Percentiles rank a stretch among this genome's conserved stretches.
Evolutionary conservation across 2,113 vertebrate species (phyloP).

Genomic region (Rhinogobius similis): DNA sequence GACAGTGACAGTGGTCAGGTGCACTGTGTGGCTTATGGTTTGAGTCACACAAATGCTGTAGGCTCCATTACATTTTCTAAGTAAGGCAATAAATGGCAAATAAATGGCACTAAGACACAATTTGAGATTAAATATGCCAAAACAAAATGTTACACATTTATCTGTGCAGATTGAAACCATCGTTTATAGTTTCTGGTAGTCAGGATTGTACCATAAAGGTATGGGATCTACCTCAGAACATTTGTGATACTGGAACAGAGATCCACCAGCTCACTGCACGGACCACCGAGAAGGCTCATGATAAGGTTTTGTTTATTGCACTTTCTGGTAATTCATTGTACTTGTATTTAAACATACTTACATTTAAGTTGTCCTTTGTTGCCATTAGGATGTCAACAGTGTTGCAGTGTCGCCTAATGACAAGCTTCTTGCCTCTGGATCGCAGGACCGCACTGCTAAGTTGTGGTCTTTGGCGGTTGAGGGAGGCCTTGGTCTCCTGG

Average conservation of each 20-base stretch:
- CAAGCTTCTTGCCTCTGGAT: conserved; percentile 91
- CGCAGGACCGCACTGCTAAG: conserved; percentile 92
- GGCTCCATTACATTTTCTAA: conserved; percentile 90
- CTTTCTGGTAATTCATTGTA: not conserved
- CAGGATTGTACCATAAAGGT: conserved; percentile 95
- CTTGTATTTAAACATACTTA: not conserved
- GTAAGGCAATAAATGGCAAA: conserved; percentile 65
- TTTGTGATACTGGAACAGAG: conserved; percentile 41
- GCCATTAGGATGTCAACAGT: conserved; percentile 89
- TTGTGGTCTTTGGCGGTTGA: conserved; percentile 83
- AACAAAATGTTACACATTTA: not conserved
- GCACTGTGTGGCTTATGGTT: conserved; percentile 84
- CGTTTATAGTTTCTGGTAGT: conserved; percentile 90
- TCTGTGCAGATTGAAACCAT: conserved; percentile 83
- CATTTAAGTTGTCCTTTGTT: not conserved
- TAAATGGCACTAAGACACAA: not conserved
- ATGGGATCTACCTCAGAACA: conserved; percentile 83
- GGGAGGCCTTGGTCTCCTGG: conserved; percentile 78
- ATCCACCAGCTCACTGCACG: conserved; percentile 72
- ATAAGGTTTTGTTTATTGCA: conserved; percentile 80
- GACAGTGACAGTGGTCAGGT: conserved; percentile 76
- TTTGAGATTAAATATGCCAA: not conserved
- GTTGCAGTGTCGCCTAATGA: conserved; percentile 91
- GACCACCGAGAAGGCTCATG: conserved; percentile 85
- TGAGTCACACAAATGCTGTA: conserved; percentile 85